Conservation (phyloP, 2,888 invertebrate genomes). For the Pandemis cinnamomeana region DNA sequence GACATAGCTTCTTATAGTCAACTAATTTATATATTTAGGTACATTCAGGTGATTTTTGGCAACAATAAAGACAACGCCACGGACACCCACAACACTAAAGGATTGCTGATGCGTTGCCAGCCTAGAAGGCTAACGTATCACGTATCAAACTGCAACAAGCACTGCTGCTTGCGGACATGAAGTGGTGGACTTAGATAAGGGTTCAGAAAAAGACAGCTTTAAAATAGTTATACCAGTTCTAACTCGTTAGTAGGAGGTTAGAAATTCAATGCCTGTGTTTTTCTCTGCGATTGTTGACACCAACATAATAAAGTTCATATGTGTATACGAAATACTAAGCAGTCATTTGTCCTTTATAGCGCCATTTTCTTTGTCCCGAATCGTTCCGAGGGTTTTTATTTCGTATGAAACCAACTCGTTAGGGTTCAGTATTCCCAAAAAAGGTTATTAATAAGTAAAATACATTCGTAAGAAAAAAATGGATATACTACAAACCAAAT, state of each 20-base stretch:
- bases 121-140: too few species aligned
- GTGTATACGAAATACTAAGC: slow-evolving; percentile 40
- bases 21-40: too few species aligned
- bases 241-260: background rate
- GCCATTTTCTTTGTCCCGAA: slow-evolving; percentile 41
- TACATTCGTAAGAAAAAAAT: background rate
- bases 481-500: too few species aligned
- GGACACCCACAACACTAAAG: too few species aligned
- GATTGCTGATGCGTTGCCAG: too few species aligned
- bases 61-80: too few species aligned
- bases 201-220: background rate
- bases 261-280: background rate
- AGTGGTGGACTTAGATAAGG: too few species aligned
- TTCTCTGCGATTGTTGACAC: slow-evolving; percentile 16
- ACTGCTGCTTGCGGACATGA: too few species aligned
- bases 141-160: too few species aligned
- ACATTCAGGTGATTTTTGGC: too few species aligned
- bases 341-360: slow-evolving; percentile 42
- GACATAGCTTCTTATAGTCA: too few species aligned
- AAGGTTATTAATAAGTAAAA: background rate
- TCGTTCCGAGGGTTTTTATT: slow-evolving; percentile 36
- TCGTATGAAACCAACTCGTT: slow-evolving; percentile 37
- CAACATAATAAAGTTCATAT: slow-evolving; percentile 28
- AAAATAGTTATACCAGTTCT: background rate
- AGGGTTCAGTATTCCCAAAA: slow-evolving; percentile 19